Base-by-base conservation (phyloP, 2,888 invertebrate species). In the Callyntrura guangdongensis region DNA sequence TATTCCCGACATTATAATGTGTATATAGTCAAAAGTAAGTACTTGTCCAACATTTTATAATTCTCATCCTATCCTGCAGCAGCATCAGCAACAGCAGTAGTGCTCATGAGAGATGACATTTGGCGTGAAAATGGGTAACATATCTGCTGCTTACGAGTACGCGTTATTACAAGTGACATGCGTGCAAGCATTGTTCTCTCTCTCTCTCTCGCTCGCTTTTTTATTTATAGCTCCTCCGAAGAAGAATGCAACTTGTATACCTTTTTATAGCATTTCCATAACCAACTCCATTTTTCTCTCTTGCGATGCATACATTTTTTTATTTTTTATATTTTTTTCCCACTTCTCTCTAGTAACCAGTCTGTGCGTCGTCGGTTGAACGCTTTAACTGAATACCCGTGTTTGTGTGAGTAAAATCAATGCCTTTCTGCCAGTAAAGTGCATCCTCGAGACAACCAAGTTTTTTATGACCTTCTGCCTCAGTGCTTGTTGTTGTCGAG, bases 51-150 rank as follows among this genome's bases (percentile, higher is more conserved):
- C n/a, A n/a, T n/a, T n/a, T n/a, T n/a, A n/a, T n/a, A n/a, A n/a
- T n/a, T n/a, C n/a, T n/a, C n/a, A n/a, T n/a, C n/a, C n/a, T n/a
- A n/a, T n/a, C n/a, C n/a, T n/a, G n/a, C n/a, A n/a, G n/a, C n/a
- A n/a, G n/a, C n/a, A n/a, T n/a, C n/a, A n/a, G n/a, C n/a, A n/a
- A n/a, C n/a, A n/a, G n/a, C n/a, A n/a, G n/a, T n/a, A n/a, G n/a
- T n/a, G n/a, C n/a, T n/a, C n/a, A n/a, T n/a, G n/a, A n/a, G n/a
- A 14, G 74, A 53, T 77, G 77, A 79, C 86, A 77, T 79, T 77
- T 86, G 79, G 61, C 86, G 86, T 79, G 79, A 86, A 86, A 74
- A 86, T 86, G 69, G 84, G 69, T 69, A 56, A 84, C 53, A n/a
- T n/a, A n/a, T n/a, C n/a, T n/a, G n/a, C n/a, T n/a, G n/a, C n/a